A percentile compares a stretch with the other conserved stretches of the same genome.
These are phyloP conservation scores for Lepus oiostolus DNA, from an alignment of 2,797 vertebrate genomes.

Conservation along the genomic window DNA sequence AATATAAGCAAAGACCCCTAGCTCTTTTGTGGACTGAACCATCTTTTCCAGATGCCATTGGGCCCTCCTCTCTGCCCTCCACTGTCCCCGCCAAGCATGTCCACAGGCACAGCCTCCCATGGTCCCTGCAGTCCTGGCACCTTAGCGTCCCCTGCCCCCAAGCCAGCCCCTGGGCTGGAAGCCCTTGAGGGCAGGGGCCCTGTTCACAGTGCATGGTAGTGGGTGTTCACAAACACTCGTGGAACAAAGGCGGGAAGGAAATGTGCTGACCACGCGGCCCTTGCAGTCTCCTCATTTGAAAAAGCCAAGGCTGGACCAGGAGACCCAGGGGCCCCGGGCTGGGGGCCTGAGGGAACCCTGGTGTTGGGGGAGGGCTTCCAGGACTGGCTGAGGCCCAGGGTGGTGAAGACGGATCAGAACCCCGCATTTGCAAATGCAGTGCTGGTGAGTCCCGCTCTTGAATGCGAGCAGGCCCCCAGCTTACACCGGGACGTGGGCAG, in stretches of 20 bases:
- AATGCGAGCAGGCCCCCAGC: too few relatives aligned
- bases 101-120: too few relatives aligned
- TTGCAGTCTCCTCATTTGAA: not conserved
- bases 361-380: not conserved
- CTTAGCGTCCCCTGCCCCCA: too few relatives aligned
- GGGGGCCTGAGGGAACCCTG: not conserved
- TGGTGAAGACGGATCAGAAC: not conserved
- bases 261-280: not conserved
- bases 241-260: rapidly evolving
- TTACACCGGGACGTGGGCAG: too few relatives aligned
- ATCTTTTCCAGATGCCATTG: too few relatives aligned
- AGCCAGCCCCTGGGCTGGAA: too few relatives aligned
- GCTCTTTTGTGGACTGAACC: too few relatives aligned
- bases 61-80: too few relatives aligned
- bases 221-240: not conserved
- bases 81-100: too few relatives aligned
- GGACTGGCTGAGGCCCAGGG: not conserved
- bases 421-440: not conserved
- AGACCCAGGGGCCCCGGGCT: not conserved
- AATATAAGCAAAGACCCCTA: too few relatives aligned
- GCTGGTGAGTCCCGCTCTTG: not conserved
- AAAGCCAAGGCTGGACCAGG: not conserved
- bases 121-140: too few relatives aligned
- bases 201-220: too few relatives aligned
- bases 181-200: not conserved